Base-by-base conservation (phyloP, 2,888 invertebrate genomes). In the Cheilosia scutellata region DNA sequence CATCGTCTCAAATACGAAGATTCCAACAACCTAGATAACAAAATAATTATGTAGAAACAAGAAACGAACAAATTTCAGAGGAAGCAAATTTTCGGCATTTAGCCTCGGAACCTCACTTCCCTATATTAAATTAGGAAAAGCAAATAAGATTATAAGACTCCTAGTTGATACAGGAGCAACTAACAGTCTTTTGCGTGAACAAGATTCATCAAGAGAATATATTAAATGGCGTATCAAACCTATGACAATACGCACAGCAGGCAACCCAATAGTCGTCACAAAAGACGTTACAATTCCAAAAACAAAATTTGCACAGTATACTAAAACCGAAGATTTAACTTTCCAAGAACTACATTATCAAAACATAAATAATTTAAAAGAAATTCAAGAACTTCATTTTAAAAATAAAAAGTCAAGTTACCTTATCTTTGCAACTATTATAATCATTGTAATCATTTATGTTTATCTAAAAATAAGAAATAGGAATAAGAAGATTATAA, bases 81-180 rank as follows among this genome's bases (percentile, higher is more conserved):
- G 51, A 33, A 51, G 16, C 2, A 49, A 65, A 51, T 51, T 65
- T 65, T 65, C 25, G 51, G 20, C n/a, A n/a, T n/a, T n/a, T n/a
- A n/a, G n/a, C n/a, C 53, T 66, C 51, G 37, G 51, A 37, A 51
- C 51, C 11, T 7, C 42, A 40, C n/a, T n/a, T n/a, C 53, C 42
- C 53, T 55, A 55, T 55, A 68, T 68, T 68, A 31, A 55, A 55
- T 29, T 68, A 27, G 29, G 33, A 42, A 68, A 68, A 42, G 31
- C 11, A 4, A 31, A 68, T 2, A 40, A n/a, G 37, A 68, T 16
- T 16, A 42, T 55, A 68, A 68, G 42, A 53, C 42, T 42, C 51
- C 53, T 66, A 53, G 11, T 66, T 53, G 27, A 66, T 20, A 53
- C 53, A 7, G 40, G 68, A 37, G 37, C 37, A 37, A 37, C 29